These are phyloP conservation scores for Oreotragus oreotragus DNA, from an alignment of 2,113 vertebrate genomes.

Conservation along the genomic window DNA sequence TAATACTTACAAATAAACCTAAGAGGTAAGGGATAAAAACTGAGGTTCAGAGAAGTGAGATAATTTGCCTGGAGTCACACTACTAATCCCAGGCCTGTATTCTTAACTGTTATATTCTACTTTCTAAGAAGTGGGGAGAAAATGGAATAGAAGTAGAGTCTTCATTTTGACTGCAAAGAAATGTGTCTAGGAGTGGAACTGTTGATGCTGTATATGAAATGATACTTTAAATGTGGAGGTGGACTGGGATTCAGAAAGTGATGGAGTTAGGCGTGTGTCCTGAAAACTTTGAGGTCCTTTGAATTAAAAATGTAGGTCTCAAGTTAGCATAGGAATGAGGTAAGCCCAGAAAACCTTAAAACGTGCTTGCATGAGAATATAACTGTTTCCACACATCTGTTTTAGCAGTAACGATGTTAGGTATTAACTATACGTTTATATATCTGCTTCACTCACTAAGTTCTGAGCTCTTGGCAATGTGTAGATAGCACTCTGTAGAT, in stretches of 20 bases:
- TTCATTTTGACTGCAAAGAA: neutral
- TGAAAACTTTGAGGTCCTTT: neutral
- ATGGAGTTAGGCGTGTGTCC: neutral
- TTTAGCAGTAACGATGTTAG: neutral
- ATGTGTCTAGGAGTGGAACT: neutral
- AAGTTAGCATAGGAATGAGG: neutral
- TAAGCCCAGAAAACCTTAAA: neutral
- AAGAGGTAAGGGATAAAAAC: neutral
- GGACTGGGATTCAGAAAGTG: neutral
- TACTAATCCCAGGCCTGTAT: neutral
- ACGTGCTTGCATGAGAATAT: neutral
- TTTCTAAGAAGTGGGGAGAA: neutral
- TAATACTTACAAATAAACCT: neutral
- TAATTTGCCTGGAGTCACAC: neutral
- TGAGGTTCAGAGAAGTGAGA: neutral
- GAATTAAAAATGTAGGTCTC: neutral
- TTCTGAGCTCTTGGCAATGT: neutral
- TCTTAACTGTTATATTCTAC: neutral
- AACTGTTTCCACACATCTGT: neutral
- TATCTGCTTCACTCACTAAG: neutral
- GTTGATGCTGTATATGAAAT: neutral
- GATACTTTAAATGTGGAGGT: neutral
- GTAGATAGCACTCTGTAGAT: neutral
- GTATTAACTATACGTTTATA: neutral
- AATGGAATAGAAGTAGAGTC: neutral